Conservation (phyloP, 2,797 vertebrate genomes). For the Labroides dimidiatus region DNA sequence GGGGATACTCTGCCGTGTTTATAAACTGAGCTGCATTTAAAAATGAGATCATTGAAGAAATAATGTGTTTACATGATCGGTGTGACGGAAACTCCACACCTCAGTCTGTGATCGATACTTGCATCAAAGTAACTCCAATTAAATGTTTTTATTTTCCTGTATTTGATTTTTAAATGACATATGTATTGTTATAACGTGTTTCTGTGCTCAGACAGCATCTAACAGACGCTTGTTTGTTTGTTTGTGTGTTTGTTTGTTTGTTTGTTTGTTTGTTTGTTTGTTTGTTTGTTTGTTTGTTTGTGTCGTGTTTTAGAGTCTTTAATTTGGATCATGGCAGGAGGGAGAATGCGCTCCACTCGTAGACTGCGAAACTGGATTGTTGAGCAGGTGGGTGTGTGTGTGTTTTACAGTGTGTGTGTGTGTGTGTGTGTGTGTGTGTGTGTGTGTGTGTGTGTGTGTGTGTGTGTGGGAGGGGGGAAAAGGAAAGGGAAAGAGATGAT, state of each 20-base stretch:
- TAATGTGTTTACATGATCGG: not conserved
- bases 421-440: not conserved
- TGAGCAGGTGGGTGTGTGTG: slow-evolving; percentile 82
- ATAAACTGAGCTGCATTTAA: not conserved
- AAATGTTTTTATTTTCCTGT: accelerated
- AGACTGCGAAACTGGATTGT: slow-evolving; percentile 89
- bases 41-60: not conserved
- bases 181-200: accelerated
- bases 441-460: accelerated
- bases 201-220: not conserved
- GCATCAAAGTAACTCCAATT: not conserved
- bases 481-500: slow-evolving; percentile 5
- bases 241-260: not conserved
- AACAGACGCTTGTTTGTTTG: not conserved
- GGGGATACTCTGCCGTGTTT: too few species aligned
- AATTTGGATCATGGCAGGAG: slow-evolving; percentile 76
- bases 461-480: not conserved
- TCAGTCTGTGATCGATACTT: not conserved
- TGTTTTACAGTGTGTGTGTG: not conserved
- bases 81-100: accelerated
- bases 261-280: slow-evolving; percentile 5
- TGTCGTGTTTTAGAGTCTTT: not conserved
- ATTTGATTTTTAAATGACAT: not conserved
- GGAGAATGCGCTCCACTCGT: slow-evolving; percentile 81
- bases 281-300: slow-evolving; percentile 6